Conservation (phyloP, 1,140 invertebrate genomes). For the Drosophila auraria region DNA sequence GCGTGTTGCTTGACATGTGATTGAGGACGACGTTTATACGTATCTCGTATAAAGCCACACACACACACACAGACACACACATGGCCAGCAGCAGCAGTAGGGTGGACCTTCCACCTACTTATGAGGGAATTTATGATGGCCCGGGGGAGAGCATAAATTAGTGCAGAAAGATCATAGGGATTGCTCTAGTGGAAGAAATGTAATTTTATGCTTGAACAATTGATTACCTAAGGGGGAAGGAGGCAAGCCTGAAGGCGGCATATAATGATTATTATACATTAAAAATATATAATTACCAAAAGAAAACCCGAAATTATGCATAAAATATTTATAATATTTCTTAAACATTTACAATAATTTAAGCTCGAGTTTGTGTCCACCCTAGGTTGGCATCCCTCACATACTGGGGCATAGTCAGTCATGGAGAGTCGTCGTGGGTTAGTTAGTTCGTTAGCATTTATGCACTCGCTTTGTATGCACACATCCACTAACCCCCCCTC, state of each 20-base stretch:
- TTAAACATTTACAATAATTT: background rate
- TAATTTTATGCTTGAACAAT: background rate
- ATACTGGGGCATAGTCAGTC: constrained; percentile 24
- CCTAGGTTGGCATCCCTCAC: constrained; percentile 13
- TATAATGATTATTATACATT: too few species aligned
- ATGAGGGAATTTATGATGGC: too few species aligned
- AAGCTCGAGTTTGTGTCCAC: constrained; percentile 9
- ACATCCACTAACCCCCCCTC: constrained; percentile 1
- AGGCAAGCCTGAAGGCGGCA: too few species aligned
- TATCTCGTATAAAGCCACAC: constrained; percentile 29
- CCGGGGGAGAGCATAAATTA: background rate
- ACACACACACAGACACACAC: constrained; percentile 9
- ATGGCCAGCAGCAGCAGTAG: background rate
- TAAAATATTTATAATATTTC: too few species aligned
- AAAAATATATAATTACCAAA: too few species aligned
- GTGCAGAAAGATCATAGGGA: background rate
- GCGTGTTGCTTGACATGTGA: constrained; percentile 76
- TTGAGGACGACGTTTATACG: constrained; percentile 80
- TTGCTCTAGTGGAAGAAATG: background rate
- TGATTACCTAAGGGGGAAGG: background rate
- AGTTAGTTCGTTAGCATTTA: constrained; percentile 82
- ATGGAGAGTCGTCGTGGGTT: constrained; percentile 66
- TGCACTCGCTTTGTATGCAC: constrained; percentile 65
- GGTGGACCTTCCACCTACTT: constrained; percentile 9
- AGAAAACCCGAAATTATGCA: too few species aligned